Evolutionary conservation across 2,888 invertebrate species (phyloP).

Genomic region (Schizotus pectinicornis): DNA sequence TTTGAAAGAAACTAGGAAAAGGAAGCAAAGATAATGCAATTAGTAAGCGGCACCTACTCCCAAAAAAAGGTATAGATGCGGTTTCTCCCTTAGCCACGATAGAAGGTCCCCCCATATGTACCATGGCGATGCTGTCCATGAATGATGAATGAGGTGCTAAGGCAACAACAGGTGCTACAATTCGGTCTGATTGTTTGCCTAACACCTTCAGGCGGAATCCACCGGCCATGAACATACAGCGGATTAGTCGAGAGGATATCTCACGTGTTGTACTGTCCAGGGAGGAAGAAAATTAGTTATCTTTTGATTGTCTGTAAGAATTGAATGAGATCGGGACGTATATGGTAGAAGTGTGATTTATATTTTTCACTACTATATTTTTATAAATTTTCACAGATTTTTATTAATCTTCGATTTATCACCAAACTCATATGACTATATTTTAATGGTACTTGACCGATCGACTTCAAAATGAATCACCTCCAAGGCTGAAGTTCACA

Average conservation of each 20-base stretch:
- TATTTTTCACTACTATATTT: too few species aligned
- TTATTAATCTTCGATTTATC: too few species aligned
- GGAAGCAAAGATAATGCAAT: neutral
- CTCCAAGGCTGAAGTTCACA: too few species aligned
- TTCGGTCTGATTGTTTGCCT: slow-evolving; percentile 67
- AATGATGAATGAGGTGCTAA: slow-evolving; percentile 92
- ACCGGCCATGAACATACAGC: slow-evolving; percentile 77
- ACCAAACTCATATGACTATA: too few species aligned
- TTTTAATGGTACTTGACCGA: too few species aligned
- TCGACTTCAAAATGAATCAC: too few species aligned
- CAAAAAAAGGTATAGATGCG: slow-evolving; percentile 82
- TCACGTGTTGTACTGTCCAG: slow-evolving; percentile 61
- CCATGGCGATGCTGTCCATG: slow-evolving; percentile 86
- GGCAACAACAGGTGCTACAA: slow-evolving; percentile 82
- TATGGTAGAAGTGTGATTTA: too few species aligned
- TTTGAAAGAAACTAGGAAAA: too few species aligned
- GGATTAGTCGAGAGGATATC: slow-evolving; percentile 72
- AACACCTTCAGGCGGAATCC: slow-evolving; percentile 84
- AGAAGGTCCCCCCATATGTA: slow-evolving; percentile 82
- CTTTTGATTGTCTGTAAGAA: too few species aligned
- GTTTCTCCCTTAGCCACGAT: slow-evolving; percentile 91
- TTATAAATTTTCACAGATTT: too few species aligned
- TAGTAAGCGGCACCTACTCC: slow-evolving; percentile 69
- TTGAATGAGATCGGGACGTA: too few species aligned
- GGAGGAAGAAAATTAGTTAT: slow-evolving; percentile 17